Evolutionary conservation across 1,140 invertebrate species (phyloP), one percentile per base, ranked within the genome.

Genomic region (Zaprionus capensis): DNA sequence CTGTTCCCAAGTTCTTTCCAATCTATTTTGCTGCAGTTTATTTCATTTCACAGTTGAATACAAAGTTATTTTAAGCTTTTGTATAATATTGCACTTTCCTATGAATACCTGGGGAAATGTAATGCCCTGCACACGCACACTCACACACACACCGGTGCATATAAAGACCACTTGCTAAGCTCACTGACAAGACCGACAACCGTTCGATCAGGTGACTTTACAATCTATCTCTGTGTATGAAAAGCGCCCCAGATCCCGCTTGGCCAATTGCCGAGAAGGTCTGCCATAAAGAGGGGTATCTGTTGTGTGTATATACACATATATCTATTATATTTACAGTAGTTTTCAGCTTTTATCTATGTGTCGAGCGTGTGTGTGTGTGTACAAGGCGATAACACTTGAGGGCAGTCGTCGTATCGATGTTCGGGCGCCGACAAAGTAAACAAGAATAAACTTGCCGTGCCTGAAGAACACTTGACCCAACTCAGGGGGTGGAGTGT

Each of bases 401-500:
- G 51, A 31, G 66, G 66, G 49, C 71, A 22, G 46, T 51, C 36
- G 62, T 65, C 36, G 56, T 65, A 71, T 65, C 69, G 73, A 76
- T 65, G 73, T 57, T 36, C 67, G 55, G 68, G 55, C 73, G 73
- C 69, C 69, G 55, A 71, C 73, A 76, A 76, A 76, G 62, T 71
- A 76, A 76, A 76, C 69, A 76, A 75, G 67, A 72, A 72, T 66
- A 66, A 72, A 72, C 63, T 66, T 66, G 63, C 44, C 55, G 53
- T 66, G 46, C 46, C 46, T 51, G 55, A 58, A 75, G 67, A 64
- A 34, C 69, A 71, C 59, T 76, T 71, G 68, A 65, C 73, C 73
- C 66, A 70, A 62, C 36, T 20, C 9, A n/a, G 58, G 15, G 24
- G 24, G 24, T 26, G 24, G n/a, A 26, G 9, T 36, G n/a, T 34